Percentiles rank a stretch among this genome's conserved stretches.
Evolutionary conservation across 1,140 invertebrate genomes (phyloP).

Genomic region (Cydia pomonella): DNA sequence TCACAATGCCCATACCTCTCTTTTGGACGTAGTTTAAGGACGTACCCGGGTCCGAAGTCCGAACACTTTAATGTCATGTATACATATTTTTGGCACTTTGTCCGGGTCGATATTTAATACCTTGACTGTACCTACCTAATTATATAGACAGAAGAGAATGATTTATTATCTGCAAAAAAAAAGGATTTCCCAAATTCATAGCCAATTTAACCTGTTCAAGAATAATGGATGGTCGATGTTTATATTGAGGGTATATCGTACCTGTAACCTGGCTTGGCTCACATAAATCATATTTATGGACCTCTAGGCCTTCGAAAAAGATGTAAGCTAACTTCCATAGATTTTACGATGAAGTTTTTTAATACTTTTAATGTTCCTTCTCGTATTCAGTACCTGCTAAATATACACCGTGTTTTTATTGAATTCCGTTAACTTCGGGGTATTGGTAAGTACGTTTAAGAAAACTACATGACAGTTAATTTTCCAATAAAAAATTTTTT

Average conservation of each 20-base stretch:
- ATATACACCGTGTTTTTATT: too few relatives aligned
- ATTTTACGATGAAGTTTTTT: not conserved
- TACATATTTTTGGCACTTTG: too few relatives aligned
- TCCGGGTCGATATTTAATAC: too few relatives aligned
- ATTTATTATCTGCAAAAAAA: not conserved
- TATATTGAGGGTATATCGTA: conserved; percentile 8
- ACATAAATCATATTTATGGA: conserved; percentile 17
- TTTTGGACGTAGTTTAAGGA: too few relatives aligned
- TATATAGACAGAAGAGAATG: not conserved
- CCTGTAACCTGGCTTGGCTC: not conserved
- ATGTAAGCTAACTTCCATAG: not conserved
- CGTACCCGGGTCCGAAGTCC: too few relatives aligned
- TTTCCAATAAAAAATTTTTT: too few relatives aligned
- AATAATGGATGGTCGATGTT: conserved; percentile 10
- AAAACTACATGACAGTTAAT: too few relatives aligned
- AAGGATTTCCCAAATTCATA: not conserved
- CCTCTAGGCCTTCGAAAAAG: not conserved
- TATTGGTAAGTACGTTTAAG: too few relatives aligned
- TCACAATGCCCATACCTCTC: too few relatives aligned
- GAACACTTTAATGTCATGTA: too few relatives aligned
- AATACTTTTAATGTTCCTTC: not conserved
- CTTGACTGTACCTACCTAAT: too few relatives aligned
- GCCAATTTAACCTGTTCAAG: conserved; percentile 2
- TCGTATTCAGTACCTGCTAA: not conserved
- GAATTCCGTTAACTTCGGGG: too few relatives aligned